Evolutionary conservation across 1,140 invertebrate species (phyloP).

Genomic region (Lordiphosa mommai): DNA sequence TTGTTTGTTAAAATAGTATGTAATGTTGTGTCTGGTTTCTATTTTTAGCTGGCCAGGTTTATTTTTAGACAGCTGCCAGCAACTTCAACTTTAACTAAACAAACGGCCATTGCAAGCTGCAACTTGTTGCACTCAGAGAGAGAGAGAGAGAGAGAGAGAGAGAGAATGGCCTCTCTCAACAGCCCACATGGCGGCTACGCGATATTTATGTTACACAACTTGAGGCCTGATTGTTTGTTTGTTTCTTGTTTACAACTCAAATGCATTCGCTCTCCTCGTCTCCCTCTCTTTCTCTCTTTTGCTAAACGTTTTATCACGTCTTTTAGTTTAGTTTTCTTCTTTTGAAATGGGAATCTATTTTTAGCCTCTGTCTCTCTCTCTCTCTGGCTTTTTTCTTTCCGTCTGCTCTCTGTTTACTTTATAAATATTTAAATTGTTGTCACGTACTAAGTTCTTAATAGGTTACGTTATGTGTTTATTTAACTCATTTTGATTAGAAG

Average conservation of each 20-base stretch:
- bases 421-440: conserved; percentile 78
- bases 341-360: conserved; percentile 70
- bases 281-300: conserved; percentile 22
- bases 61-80: conserved; percentile 56
- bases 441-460: conserved; percentile 78
- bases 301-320: conserved; percentile 75
- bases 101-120: conserved; percentile 49
- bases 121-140: conserved; percentile 58
- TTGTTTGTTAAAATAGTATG: conserved; percentile 60
- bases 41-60: conserved; percentile 44
- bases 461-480: conserved; percentile 79
- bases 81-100: conserved; percentile 46
- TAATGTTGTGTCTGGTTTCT: conserved; percentile 50
- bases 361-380: conserved; percentile 34
- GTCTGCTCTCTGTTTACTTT: conserved; percentile 71
- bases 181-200: conserved; percentile 60
- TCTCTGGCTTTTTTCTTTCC: conserved; percentile 20
- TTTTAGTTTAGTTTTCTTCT: conserved; percentile 33
- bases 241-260: conserved; percentile 40
- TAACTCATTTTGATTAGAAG: conserved; percentile 75
- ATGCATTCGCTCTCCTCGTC: neutral
- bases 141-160: neutral
- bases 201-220: conserved; percentile 70
- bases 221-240: conserved; percentile 35
- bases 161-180: conserved; percentile 1